Conservation (phyloP, 2,113 vertebrate genomes). For the Strix aluco region DNA sequence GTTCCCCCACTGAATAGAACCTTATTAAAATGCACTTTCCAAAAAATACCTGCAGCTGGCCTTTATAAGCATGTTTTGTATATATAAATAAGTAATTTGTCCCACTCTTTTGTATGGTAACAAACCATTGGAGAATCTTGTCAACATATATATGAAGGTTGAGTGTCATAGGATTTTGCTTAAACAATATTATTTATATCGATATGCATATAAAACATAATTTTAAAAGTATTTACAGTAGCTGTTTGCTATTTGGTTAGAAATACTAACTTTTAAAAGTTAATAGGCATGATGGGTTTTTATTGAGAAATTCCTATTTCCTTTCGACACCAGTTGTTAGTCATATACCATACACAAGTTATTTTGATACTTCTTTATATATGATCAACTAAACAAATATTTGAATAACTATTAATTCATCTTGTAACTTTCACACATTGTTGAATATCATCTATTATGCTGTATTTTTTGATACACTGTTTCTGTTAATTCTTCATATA, state of each 20-base stretch:
- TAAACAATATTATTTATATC: constrained; percentile 56
- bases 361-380: background rate
- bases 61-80: constrained; percentile 83
- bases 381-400: background rate
- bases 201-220: constrained; percentile 26
- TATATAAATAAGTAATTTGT: constrained; percentile 89
- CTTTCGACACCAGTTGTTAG: background rate
- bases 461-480: background rate
- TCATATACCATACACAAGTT: background rate
- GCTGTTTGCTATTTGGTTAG: background rate
- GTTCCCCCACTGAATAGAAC: constrained; percentile 80
- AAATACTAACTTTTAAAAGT: background rate
- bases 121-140: constrained; percentile 75
- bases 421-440: background rate
- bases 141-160: constrained; percentile 71
- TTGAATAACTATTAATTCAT: background rate
- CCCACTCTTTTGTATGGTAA: constrained; percentile 81
- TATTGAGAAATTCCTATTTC: background rate
- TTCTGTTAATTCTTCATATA: background rate
- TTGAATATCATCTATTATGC: background rate
- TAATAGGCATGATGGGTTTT: background rate
- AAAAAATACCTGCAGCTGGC: constrained; percentile 87
- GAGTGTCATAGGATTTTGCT: constrained; percentile 60
- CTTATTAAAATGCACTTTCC: constrained; percentile 89
- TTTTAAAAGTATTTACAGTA: constrained; percentile 33